phyloP scores from a whole-genome alignment of 1,140 invertebrate species.

The Heliconius hermathena region DNA sequence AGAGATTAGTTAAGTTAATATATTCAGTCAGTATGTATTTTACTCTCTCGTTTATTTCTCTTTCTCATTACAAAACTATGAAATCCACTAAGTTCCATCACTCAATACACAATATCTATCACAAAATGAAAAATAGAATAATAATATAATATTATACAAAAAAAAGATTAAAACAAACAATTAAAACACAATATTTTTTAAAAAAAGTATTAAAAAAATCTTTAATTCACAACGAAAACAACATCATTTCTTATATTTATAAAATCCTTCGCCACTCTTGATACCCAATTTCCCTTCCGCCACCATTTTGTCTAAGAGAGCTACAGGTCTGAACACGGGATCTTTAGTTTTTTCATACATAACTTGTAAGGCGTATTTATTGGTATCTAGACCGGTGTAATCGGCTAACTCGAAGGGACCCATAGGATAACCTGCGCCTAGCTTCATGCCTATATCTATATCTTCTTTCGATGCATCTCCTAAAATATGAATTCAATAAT shows the following conservation, averaged over 20 bases:
- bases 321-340: constrained; percentile 86
- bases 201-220: constrained; percentile 1
- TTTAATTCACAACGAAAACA: constrained; percentile 5
- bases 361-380: constrained; percentile 84
- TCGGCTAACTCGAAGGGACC: constrained; percentile 92
- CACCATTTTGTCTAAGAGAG: constrained; percentile 88
- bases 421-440: constrained; percentile 93
- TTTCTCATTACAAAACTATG: too few relatives aligned
- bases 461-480: constrained; percentile 80
- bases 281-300: constrained; percentile 90
- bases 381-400: constrained; percentile 91
- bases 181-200: neutral
- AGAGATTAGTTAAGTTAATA: too few relatives aligned
- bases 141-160: neutral
- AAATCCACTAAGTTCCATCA: too few relatives aligned
- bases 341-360: constrained; percentile 90
- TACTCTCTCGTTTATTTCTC: too few relatives aligned
- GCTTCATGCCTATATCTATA: constrained; percentile 93
- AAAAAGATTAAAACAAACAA: too few relatives aligned
- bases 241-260: constrained; percentile 87
- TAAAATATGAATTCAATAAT: neutral
- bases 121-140: neutral
- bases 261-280: constrained; percentile 93
- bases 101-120: too few relatives aligned
- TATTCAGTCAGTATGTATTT: too few relatives aligned